Evolutionary conservation across 92 coral and sea anemone species (phyloP), one percentile per base, ranked within the genome.

Genomic region (Blastomussa wellsi): DNA sequence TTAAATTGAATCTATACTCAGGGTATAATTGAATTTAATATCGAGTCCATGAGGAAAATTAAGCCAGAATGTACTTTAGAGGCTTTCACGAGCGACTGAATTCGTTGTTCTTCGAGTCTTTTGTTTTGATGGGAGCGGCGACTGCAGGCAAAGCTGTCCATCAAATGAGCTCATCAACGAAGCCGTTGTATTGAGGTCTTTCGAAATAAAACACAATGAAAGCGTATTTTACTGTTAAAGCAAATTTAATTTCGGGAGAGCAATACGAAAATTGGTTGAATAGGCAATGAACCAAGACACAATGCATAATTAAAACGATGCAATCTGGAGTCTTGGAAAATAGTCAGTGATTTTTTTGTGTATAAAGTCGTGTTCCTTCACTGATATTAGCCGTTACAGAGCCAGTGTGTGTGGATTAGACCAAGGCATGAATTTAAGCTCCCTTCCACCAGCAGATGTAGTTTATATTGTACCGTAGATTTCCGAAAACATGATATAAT

Each of bases 21-120:
- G 41, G 35, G 60, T 33, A 57, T 82, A 82, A 82, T 82, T 73
- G 39, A 82, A 57, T 82, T 73, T 55, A 39, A 53, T 55, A 70
- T 74, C n/a, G 59, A 15, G 70, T 52, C 53, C 69, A 24, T 6
- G 39, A 82, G n/a, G 39, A 31, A 72, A 19, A 57, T 59, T 53
- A 82, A 33, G 70, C 48, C 41, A 73, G 41, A 37, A 59, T 37
- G 85, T 73, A 73, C 55, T 82, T 73, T 55, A 82, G 32, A 16
- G 20, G 51, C 15, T 82, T 19, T 28, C 24, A n/a, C 20, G 52
- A 72, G 37, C 8, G n/a, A 32, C 33, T 24, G 24, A 70, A 38
- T 1, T 19, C 79, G 41, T 38, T 73, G 47, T 82, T 48, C 77
- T 81, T 81, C 70, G 47, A 24, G 1, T 38, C 41, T 51, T 59